Percentiles rank a stretch among this genome's conserved stretches.
phyloP scores from a whole-genome alignment of 35 echinoderm and acorn worm species.

The Nesometra sesokonis region DNA sequence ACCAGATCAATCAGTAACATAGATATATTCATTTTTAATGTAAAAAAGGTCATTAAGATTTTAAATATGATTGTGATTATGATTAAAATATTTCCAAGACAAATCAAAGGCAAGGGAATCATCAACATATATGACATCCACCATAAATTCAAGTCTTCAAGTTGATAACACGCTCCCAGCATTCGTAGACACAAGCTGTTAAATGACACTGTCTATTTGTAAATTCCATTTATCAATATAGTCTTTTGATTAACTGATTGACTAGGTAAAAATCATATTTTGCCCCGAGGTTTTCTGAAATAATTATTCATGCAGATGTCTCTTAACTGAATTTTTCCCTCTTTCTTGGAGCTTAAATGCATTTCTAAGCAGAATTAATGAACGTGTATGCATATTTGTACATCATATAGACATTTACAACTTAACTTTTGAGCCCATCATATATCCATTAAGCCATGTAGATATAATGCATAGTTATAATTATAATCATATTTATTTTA shows the following conservation, averaged over 20 bases:
- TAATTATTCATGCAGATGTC: background rate
- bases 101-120: too few relatives aligned
- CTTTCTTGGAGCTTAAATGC: background rate
- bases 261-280: background rate
- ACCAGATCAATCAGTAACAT: too few relatives aligned
- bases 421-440: background rate
- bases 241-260: background rate
- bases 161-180: background rate
- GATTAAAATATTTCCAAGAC: too few relatives aligned
- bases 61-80: too few relatives aligned
- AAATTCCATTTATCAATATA: background rate
- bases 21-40: too few relatives aligned
- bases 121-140: too few relatives aligned
- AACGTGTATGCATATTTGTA: too few relatives aligned
- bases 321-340: background rate
- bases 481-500: too few relatives aligned
- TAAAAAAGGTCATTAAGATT: too few relatives aligned
- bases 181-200: background rate
- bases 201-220: background rate
- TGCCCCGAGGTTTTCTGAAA: background rate
- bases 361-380: too few relatives aligned
- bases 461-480: too few relatives aligned
- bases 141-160: background rate
- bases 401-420: background rate
- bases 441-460: background rate